Evolutionary conservation across 2,113 vertebrate genomes (phyloP), one percentile per base, ranked within the genome.

Genomic region (Pseudopipra pipra): DNA sequence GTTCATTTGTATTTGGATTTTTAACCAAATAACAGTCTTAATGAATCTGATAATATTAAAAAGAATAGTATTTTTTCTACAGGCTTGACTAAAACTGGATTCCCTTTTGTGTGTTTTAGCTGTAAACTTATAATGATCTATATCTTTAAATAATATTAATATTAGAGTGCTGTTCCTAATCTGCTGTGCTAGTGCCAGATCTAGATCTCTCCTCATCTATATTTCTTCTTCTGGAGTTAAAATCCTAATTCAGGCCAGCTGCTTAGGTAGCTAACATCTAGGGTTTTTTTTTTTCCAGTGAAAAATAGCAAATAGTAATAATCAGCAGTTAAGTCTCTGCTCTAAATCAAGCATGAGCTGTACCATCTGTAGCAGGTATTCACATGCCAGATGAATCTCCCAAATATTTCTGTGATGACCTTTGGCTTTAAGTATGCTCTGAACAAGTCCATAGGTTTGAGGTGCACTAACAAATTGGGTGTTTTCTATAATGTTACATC

Each of bases 321-420:
- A 85, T 56, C 2, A 2, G 52, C 56, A 81, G 24, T 23, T 68
- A 84, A 74, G 63, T 37, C 18, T 93, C 68, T 78, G 89, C 58
- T 93, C 35, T 87, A 87, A 91, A 89, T 94, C 70, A 89, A 58
- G 17, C 12, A 20, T 68, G 91, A 95, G 77, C 46, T 75, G n/a
- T 89, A 92, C 70, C 94, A 97, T 86, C 90, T 95, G 94, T 77
- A 90, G 22, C 73, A 94, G 89, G 84, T 95, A 95, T 87, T 82
- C 27, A 30, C 80, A 54, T 0, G 0, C 43, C 49, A 75, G 62
- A 95, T 61, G 66, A 85, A 82, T 91, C 80, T 91, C 56, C n/a
- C 70, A 82, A n/a, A 85, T 87, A 75, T 68, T 95, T 94, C 54
- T 76, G 54, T 87, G 58, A 31, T 89, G 89, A 89, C 87, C 81